These are phyloP conservation scores for Heliconius ethilla DNA, from an alignment of 2,888 invertebrate species.

Conservation along the genomic window DNA sequence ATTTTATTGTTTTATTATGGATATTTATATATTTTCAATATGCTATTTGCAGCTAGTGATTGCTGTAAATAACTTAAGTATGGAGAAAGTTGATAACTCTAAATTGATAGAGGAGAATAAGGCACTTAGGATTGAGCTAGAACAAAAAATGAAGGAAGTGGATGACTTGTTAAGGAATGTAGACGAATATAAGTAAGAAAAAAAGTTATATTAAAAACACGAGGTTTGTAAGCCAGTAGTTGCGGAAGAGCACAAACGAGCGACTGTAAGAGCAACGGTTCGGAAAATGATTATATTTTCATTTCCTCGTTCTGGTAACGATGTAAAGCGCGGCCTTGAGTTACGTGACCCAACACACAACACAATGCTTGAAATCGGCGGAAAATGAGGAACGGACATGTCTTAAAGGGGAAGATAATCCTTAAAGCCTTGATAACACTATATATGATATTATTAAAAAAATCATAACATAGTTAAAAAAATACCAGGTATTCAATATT, in stretches of 20 bases:
- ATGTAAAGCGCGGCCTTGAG: too few species aligned
- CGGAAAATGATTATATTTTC: too few species aligned
- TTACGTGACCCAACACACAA: too few species aligned
- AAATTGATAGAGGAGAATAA: constrained; percentile 60
- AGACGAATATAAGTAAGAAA: constrained; percentile 64
- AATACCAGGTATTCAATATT: constrained; percentile 56
- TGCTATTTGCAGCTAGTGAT: constrained; percentile 58
- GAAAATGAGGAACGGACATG: too few species aligned
- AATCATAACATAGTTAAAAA: background rate
- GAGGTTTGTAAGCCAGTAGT: too few species aligned
- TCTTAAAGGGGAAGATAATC: too few species aligned
- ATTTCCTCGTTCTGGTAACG: too few species aligned
- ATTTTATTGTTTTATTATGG: background rate
- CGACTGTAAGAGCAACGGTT: too few species aligned
- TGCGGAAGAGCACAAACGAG: too few species aligned
- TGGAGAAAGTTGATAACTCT: constrained; percentile 60
- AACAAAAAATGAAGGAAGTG: constrained; percentile 58
- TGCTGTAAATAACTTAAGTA: constrained; percentile 62
- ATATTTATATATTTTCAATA: background rate
- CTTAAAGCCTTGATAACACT: too few species aligned
- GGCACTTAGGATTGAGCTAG: constrained; percentile 49
- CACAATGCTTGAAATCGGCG: too few species aligned
- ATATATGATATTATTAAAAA: too few species aligned
- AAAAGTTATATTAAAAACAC: background rate
- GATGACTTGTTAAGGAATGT: constrained; percentile 52